A percentile compares a stretch with the other conserved stretches of the same genome.
These are phyloP conservation scores for Caenorhabditis angaria DNA, from an alignment of 2,888 invertebrate genomes.

Conservation along the genomic window DNA sequence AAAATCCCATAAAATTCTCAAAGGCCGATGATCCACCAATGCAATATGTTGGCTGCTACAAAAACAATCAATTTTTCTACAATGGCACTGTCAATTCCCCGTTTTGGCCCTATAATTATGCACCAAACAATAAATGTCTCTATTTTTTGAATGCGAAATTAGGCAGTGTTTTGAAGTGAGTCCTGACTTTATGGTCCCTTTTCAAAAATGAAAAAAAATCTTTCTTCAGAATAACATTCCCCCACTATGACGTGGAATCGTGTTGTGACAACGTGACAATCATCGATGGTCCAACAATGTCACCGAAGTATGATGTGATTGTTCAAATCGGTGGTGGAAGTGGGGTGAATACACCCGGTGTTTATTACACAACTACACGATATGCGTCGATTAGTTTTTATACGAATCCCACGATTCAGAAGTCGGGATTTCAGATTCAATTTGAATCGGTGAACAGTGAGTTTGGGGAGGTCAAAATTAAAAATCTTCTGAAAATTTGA, in stretches of 20 bases:
- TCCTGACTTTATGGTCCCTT: neutral
- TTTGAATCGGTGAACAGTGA: conserved; percentile 45
- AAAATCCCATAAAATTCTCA: no score
- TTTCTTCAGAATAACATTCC: conserved; percentile 44
- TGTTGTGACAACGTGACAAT: conserved; percentile 56
- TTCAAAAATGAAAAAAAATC: neutral
- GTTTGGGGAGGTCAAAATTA: no score
- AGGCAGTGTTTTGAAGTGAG: conserved; percentile 49
- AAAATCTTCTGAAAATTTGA: no score
- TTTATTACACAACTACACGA: conserved; percentile 47
- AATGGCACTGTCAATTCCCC: conserved; percentile 52
- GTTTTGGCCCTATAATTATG: conserved; percentile 49
- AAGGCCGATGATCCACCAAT: no score
- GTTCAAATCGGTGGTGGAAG: conserved; percentile 58
- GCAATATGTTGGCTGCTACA: conserved; percentile 54
- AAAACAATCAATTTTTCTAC: conserved; percentile 56
- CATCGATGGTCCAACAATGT: conserved; percentile 48
- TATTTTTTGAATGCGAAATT: conserved; percentile 50
- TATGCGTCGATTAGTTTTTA: conserved; percentile 53
- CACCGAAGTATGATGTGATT: no score
- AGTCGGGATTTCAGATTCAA: conserved; percentile 53
- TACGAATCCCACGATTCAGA: conserved; percentile 43
- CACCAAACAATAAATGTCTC: conserved; percentile 51
- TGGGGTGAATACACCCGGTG: conserved; percentile 43
- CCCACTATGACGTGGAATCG: conserved; percentile 49